Conservation (phyloP, 2,888 invertebrate genomes). For the Podabrus alpinus region DNA sequence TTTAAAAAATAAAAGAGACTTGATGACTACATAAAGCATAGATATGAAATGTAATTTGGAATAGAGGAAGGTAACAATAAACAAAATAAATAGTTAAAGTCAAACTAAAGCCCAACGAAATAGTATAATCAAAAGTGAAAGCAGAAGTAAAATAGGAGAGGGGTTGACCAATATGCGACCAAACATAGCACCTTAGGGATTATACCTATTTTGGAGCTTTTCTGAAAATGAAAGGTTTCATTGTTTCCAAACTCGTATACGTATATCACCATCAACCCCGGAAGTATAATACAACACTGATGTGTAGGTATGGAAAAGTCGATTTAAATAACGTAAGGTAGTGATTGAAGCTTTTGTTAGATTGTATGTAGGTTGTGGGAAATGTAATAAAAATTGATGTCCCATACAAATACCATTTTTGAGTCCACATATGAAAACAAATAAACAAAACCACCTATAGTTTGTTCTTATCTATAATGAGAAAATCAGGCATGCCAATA, state of each 20-base stretch:
- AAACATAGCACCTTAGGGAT: conserved; percentile 27
- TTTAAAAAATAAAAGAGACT: not conserved
- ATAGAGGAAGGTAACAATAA: not conserved
- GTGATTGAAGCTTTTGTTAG: conserved; percentile 10
- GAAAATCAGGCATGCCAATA: conserved; percentile 29
- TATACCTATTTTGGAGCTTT: conserved; percentile 27
- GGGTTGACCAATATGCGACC: conserved; percentile 27
- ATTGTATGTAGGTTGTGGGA: conserved; percentile 11
- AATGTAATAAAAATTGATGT: conserved; percentile 15
- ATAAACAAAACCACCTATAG: conserved; percentile 9
- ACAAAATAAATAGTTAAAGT: conserved; percentile 1
- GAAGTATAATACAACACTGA: not conserved
- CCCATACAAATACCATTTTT: conserved; percentile 10
- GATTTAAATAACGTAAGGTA: conserved; percentile 21
- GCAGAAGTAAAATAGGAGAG: conserved; percentile 23
- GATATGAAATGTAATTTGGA: not conserved
- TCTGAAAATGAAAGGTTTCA: conserved; percentile 30
- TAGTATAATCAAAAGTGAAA: conserved; percentile 28
- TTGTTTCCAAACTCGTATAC: conserved; percentile 25
- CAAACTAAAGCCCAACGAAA: conserved; percentile 20
- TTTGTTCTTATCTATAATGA: conserved; percentile 29
- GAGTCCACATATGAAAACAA: conserved; percentile 7
- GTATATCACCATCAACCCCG: conserved; percentile 13
- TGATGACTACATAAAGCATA: not conserved
- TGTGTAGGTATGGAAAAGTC: conserved; percentile 9